Percentiles rank a stretch among this genome's conserved stretches.
phyloP scores from a whole-genome alignment of 2,888 invertebrate genomes.

The Aspidiotus rigidus region DNA sequence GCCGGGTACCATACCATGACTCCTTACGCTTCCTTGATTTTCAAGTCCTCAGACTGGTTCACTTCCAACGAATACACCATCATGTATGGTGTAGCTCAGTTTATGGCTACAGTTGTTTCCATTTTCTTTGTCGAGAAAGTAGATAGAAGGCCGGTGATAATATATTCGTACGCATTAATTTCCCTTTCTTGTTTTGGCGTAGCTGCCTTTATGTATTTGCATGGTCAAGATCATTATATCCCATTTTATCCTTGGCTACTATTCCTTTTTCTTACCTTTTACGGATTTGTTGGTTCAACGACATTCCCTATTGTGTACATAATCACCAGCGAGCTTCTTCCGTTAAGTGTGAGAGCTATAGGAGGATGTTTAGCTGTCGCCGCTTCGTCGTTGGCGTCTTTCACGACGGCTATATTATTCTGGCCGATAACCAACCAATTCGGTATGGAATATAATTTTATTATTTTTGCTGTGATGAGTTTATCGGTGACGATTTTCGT shows the following conservation, averaged over 20 bases:
- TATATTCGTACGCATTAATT: conserved; percentile 9
- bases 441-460: conserved; percentile 21
- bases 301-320: conserved; percentile 3
- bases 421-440: neutral
- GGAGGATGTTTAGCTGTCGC: conserved; percentile 8
- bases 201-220: neutral
- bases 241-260: conserved; percentile 8
- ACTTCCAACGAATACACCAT: conserved; percentile 1
- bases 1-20: neutral
- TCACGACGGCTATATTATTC: conserved; percentile 11
- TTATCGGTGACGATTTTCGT: neutral
- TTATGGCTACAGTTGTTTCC: neutral
- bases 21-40: conserved; percentile 5
- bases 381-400: neutral
- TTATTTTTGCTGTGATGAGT: conserved; percentile 10
- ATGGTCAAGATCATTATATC: neutral
- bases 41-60: neutral
- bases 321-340: conserved; percentile 17
- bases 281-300: neutral
- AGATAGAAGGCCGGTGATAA: neutral
- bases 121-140: neutral
- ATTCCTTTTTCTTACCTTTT: neutral
- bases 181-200: neutral
- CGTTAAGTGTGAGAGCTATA: conserved; percentile 7
- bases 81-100: neutral